Evolutionary conservation across 2,888 invertebrate genomes (phyloP).

Genomic region (Drosophila monieri): DNA sequence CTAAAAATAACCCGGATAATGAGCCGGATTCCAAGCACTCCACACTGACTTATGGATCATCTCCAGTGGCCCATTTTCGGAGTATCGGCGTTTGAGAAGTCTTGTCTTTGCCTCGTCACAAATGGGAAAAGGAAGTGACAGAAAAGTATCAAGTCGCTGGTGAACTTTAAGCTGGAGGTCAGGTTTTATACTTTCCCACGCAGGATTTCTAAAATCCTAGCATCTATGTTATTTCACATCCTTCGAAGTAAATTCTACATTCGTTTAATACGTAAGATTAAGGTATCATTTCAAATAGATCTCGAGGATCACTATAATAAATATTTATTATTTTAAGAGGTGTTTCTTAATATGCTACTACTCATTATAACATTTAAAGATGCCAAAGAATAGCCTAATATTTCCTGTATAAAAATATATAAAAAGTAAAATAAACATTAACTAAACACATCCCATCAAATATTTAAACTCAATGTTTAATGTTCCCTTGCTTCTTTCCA

Average conservation of each 20-base stretch:
- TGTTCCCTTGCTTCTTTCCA: background rate
- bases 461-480: too few relatives aligned
- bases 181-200: constrained; percentile 17
- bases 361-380: too few relatives aligned
- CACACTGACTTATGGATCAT: constrained; percentile 56
- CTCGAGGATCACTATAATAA: too few relatives aligned
- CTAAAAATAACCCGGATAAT: constrained; percentile 61
- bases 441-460: too few relatives aligned
- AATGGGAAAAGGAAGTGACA: constrained; percentile 1
- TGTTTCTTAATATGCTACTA: too few relatives aligned
- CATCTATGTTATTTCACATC: background rate
- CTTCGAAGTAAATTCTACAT: too few relatives aligned
- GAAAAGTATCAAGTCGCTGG: constrained; percentile 5
- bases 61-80: constrained; percentile 33
- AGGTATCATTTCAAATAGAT: too few relatives aligned
- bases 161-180: constrained; percentile 4
- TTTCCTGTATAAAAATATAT: too few relatives aligned
- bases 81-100: background rate
- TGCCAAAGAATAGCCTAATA: too few relatives aligned
- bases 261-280: too few relatives aligned
- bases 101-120: constrained; percentile 6
- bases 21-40: constrained; percentile 49
- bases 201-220: background rate
- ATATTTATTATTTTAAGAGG: too few relatives aligned
- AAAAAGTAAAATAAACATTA: background rate